phyloP scores from a whole-genome alignment of 2,113 vertebrate genomes.

The Sitta europaea region DNA sequence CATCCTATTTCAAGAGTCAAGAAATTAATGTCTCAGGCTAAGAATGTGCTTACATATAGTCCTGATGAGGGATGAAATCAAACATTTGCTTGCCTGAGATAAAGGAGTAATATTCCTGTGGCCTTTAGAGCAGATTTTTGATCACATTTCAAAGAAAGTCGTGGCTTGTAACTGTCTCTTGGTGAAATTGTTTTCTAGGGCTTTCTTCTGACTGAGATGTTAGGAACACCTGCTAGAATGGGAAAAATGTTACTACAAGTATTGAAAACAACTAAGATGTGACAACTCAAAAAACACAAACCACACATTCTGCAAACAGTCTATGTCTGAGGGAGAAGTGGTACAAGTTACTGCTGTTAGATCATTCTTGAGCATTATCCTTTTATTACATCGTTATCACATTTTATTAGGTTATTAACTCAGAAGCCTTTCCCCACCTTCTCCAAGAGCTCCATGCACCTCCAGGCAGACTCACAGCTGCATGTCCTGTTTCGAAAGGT shows the following conservation, averaged over 20 bases:
- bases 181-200: background rate
- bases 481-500: background rate
- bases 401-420: background rate
- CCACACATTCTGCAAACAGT: background rate
- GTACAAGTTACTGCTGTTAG: background rate
- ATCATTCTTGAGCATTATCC: background rate
- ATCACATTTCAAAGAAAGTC: background rate
- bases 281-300: background rate
- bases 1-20: background rate
- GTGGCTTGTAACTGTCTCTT: background rate
- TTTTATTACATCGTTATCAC: background rate
- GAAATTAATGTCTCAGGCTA: background rate
- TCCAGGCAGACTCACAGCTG: background rate
- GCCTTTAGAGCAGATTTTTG: background rate
- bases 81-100: background rate
- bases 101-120: fast-evolving
- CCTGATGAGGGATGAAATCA: background rate
- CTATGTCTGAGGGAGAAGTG: background rate
- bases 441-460: fast-evolving
- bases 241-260: background rate
- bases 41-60: background rate
- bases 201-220: background rate
- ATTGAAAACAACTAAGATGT: background rate
- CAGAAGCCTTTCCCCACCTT: background rate
- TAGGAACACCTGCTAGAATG: background rate